Conservation (phyloP, 2,888 invertebrate species). For the Achlya flavicornis region DNA sequence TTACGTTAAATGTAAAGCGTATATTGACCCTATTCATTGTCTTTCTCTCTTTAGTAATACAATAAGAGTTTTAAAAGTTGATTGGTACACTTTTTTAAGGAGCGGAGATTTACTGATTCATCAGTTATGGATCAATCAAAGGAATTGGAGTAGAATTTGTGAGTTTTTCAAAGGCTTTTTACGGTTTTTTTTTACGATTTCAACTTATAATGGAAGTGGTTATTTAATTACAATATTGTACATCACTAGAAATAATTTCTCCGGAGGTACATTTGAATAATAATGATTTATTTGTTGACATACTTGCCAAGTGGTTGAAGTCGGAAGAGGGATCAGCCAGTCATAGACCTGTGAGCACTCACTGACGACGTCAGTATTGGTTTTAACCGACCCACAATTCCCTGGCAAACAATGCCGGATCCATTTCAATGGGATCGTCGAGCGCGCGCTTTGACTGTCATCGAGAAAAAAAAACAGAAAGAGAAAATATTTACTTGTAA, state of each 20-base stretch:
- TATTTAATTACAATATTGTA: not conserved
- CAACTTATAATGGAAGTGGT: not conserved
- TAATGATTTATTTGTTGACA: not conserved
- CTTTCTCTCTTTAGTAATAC: constrained; percentile 2
- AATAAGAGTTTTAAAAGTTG: constrained; percentile 10
- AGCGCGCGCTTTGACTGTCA: constrained; percentile 17
- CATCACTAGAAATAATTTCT: not conserved
- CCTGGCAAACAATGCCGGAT: constrained; percentile 44
- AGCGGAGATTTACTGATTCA: not conserved
- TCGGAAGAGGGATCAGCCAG: no score
- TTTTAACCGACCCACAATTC: constrained; percentile 44
- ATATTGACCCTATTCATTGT: constrained; percentile 50
- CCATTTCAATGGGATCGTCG: constrained; percentile 41
- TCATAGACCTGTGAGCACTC: constrained; percentile 25
- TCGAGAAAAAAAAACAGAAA: constrained; percentile 3
- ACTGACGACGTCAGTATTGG: constrained; percentile 42
- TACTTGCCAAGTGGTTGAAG: no score
- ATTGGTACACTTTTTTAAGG: not conserved
- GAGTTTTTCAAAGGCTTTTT: not conserved
- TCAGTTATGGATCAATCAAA: no score
- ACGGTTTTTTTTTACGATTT: no score
- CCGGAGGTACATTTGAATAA: not conserved
- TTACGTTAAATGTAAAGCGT: constrained; percentile 60
- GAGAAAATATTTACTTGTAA: not conserved
- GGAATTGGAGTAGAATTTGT: no score